phyloP scores from a whole-genome alignment of 2,113 vertebrate species.

The Scytalopus superciliaris region DNA sequence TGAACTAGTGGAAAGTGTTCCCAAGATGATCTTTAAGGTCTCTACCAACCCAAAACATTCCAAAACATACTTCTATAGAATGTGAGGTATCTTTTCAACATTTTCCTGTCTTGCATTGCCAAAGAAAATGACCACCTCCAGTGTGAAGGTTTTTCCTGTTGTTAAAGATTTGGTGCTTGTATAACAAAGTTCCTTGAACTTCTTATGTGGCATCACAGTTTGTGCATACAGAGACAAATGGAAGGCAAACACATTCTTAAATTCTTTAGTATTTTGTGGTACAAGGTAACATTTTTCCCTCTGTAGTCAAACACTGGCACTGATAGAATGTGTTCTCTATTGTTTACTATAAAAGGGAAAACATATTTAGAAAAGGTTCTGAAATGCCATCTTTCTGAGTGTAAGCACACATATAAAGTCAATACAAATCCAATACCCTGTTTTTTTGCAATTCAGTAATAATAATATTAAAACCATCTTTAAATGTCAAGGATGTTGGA shows the following conservation, averaged over 20 bases:
- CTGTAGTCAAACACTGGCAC: background rate
- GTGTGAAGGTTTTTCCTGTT: background rate
- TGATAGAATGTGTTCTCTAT: background rate
- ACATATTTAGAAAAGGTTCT: conserved; percentile 41
- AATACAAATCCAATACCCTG: conserved; percentile 47
- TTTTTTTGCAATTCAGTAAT: conserved; percentile 62
- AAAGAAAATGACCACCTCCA: background rate
- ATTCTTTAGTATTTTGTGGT: background rate
- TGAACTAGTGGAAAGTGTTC: background rate
- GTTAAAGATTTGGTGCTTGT: background rate
- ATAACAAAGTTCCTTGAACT: conserved; percentile 1
- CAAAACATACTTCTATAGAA: background rate
- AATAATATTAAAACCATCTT: conserved; percentile 68
- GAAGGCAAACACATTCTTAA: background rate
- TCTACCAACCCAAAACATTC: background rate
- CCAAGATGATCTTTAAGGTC: fast-evolving
- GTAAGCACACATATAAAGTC: conserved; percentile 60
- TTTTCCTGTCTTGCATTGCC: background rate
- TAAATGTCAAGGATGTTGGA: conserved; percentile 71
- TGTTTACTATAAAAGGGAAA: conserved; percentile 57
- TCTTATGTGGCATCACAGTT: background rate
- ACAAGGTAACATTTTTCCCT: conserved; percentile 9
- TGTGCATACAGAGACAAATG: background rate
- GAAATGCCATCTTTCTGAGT: conserved; percentile 54
- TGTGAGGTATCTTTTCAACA: background rate